A percentile compares a stretch with the other conserved stretches of the same genome.
Conservation (phyloP, 2,113 vertebrate genomes). For the Sardina pilchardus region DNA sequence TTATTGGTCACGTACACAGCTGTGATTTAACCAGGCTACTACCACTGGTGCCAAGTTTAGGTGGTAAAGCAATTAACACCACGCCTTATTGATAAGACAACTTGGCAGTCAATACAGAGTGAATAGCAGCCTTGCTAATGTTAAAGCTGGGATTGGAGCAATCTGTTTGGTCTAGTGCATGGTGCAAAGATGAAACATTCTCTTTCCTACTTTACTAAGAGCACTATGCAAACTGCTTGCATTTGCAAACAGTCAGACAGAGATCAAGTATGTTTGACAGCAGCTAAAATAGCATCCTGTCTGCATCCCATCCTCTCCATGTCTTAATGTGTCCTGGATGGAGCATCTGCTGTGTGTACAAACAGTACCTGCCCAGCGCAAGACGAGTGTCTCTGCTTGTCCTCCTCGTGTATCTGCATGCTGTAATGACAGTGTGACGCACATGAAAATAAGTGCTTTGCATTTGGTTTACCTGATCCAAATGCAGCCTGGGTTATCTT, state of each 20-base stretch:
- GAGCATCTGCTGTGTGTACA: neutral
- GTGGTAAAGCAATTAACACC: neutral
- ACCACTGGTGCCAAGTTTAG: neutral
- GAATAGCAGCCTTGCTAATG: neutral
- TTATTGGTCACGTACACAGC: neutral
- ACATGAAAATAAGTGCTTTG: constrained; percentile 35
- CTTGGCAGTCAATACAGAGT: neutral
- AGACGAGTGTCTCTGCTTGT: neutral
- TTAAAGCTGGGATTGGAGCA: neutral
- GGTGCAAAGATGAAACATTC: no score
- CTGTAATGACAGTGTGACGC: neutral
- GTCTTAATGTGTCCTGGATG: neutral
- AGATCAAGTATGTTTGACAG: neutral
- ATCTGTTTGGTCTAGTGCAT: neutral
- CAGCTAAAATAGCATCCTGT: neutral
- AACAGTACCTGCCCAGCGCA: neutral
- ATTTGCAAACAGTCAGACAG: no score
- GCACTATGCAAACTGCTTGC: no score
- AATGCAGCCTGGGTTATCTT: neutral
- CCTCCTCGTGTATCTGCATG: neutral
- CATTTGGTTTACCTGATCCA: neutral
- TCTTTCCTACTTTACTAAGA: no score
- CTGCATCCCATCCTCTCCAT: no score
- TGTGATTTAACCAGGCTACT: neutral
- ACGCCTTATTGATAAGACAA: neutral